Percentiles rank a stretch among this genome's conserved stretches.
Conservation (phyloP, 1,140 invertebrate species). For the Pristionchus pacificus region DNA sequence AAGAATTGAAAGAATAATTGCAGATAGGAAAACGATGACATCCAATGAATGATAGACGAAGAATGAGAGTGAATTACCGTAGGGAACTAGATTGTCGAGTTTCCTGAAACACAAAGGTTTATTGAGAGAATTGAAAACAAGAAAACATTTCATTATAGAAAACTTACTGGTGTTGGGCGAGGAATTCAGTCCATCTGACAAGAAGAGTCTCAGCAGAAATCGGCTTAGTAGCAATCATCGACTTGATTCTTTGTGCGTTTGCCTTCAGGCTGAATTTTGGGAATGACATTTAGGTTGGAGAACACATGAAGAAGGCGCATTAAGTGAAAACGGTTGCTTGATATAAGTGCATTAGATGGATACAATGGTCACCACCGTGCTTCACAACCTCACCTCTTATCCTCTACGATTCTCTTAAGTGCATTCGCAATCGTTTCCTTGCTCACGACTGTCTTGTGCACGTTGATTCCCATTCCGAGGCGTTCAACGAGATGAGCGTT, state of each 20-base stretch:
- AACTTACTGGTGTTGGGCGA: constrained; percentile 2
- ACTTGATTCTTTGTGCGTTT: background rate
- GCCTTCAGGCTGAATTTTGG: background rate
- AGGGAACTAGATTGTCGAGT: constrained; percentile 14
- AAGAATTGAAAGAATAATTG: background rate
- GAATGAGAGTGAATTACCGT: background rate
- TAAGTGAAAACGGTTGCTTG: no score
- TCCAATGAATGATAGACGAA: constrained; percentile 10
- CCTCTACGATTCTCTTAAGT: background rate
- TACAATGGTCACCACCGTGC: no score
- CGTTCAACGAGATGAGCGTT: constrained; percentile 2
- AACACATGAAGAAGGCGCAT: no score
- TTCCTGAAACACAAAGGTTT: background rate
- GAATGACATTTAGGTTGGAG: background rate
- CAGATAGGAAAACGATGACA: background rate
- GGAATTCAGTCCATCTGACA: constrained; percentile 16
- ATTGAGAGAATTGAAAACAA: background rate
- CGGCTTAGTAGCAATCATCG: constrained; percentile 10
- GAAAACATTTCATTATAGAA: background rate
- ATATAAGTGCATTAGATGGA: no score
- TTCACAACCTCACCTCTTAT: no score
- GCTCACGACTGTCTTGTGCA: background rate
- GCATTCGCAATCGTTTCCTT: background rate
- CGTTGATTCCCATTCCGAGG: background rate
- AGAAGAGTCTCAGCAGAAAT: constrained; percentile 13